These are phyloP conservation scores for Lepisosteus osseus DNA, from an alignment of 2,113 vertebrate species.

Conservation along the genomic window DNA sequence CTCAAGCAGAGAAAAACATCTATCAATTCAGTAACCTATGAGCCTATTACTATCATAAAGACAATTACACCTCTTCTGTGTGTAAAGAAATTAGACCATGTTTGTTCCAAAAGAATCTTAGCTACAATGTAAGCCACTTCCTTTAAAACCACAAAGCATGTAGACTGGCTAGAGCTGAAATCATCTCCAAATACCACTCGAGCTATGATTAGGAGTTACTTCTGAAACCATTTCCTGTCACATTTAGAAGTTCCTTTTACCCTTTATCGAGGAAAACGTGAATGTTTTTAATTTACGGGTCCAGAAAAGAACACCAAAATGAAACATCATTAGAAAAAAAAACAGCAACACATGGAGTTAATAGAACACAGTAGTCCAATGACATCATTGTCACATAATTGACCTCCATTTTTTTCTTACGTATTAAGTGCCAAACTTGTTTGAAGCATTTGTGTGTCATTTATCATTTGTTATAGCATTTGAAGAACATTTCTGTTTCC, in stretches of 20 bases:
- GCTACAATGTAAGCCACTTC: too few species aligned
- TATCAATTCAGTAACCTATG: too few species aligned
- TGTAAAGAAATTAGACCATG: too few species aligned
- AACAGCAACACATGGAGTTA: conserved; percentile 38
- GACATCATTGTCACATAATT: conserved; percentile 60
- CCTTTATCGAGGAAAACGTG: not conserved
- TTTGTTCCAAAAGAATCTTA: too few species aligned
- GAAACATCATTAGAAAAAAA: conserved; percentile 21
- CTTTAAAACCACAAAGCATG: too few species aligned
- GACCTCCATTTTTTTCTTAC: conserved; percentile 37
- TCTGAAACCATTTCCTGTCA: too few species aligned
- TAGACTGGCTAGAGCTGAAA: too few species aligned
- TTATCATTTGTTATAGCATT: not conserved
- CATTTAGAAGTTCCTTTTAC: not conserved
- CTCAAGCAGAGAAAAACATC: too few species aligned
- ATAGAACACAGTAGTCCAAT: conserved; percentile 49
- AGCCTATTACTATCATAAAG: too few species aligned
- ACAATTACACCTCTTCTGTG: too few species aligned
- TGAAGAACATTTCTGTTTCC: not conserved
- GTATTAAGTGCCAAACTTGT: conserved; percentile 25
- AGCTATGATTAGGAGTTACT: too few species aligned
- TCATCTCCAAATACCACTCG: too few species aligned
- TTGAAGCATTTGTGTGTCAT: not conserved
- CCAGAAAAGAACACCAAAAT: conserved; percentile 13
- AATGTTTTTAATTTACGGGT: conserved; percentile 23